Evolutionary conservation across 2,888 invertebrate species (phyloP), one percentile per base, ranked within the genome.

Genomic region (Lycophotia porphyrea): DNA sequence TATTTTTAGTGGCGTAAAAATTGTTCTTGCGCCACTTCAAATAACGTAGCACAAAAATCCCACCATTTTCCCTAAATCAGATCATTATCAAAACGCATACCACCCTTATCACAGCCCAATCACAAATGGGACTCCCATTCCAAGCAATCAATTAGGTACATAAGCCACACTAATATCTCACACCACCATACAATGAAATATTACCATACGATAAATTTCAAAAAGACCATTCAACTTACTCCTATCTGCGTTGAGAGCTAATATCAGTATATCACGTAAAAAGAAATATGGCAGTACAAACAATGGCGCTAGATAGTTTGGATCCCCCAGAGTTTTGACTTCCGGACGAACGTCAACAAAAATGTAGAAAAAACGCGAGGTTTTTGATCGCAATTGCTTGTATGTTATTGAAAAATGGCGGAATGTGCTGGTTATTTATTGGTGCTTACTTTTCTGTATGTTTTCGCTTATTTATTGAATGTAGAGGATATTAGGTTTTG

Each of bases 221-320:
- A 88, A 86, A 81, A 84, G 80, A 71, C 84, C 71, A 88, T 86
- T 84, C 74, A 80, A 84, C 81, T 78, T 88, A 52, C 52, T 52
- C 52, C 5, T 52, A 88, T 81, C 84, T 78, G 65, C 55, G 87
- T 78, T 84, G 88, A 86, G 82, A 79, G 88, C 77, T 88, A 87
- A 87, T 88, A 87, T 87, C 87, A 77, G 82, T 87, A 87, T 80
- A 87, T 88, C 84, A 88, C 80, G 78, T 15, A 68, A 87, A 88
- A 87, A 88, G 85, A 87, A 88, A 87, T 84, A 87, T 88, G 74
- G 87, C 74, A 75, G 71, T 60, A 78, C 78, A 80, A 84, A 87
- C 80, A 82, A 83, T 82, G 65, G 71, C 27, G 44, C 80, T 76
- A 78, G 75, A 75, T 83, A 85, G 80, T 87, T 77, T 47, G 74